Conservation (phyloP, 1,140 invertebrate genomes). For the Marisa cornuarietis region DNA sequence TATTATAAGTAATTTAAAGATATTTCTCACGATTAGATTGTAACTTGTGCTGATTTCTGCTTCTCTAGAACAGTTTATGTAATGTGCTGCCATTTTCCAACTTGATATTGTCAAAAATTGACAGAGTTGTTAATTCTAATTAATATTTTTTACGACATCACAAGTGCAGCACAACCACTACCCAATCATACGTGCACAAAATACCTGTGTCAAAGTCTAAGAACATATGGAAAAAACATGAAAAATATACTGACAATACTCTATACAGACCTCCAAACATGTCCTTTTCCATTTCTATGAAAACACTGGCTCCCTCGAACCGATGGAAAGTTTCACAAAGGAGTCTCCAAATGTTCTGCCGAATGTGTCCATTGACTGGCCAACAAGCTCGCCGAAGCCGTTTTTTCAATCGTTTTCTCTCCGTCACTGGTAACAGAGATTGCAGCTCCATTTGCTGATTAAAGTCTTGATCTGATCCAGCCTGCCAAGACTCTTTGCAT, state of each 20-base stretch:
- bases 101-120: neutral
- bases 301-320: slow-evolving; percentile 37
- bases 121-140: no score
- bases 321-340: slow-evolving; percentile 42
- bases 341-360: slow-evolving; percentile 41
- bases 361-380: slow-evolving; percentile 6
- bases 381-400: slow-evolving; percentile 1
- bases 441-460: slow-evolving; percentile 3
- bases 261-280: slow-evolving; percentile 30
- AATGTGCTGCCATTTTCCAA: neutral
- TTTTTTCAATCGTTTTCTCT: slow-evolving; percentile 14
- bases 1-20: no score
- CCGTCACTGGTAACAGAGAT: neutral
- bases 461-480: neutral
- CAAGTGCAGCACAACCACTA: no score
- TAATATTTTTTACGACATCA: no score
- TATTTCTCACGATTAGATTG: no score
- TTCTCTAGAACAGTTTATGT: neutral
- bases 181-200: neutral
- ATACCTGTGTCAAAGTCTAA: neutral
- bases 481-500: neutral
- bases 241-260: neutral
- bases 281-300: slow-evolving; percentile 38
- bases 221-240: neutral
- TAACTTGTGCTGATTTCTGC: neutral